A percentile compares a stretch with the other conserved stretches of the same genome.
Evolutionary conservation across 2,888 invertebrate genomes (phyloP).

Genomic region (Empis livida): DNA sequence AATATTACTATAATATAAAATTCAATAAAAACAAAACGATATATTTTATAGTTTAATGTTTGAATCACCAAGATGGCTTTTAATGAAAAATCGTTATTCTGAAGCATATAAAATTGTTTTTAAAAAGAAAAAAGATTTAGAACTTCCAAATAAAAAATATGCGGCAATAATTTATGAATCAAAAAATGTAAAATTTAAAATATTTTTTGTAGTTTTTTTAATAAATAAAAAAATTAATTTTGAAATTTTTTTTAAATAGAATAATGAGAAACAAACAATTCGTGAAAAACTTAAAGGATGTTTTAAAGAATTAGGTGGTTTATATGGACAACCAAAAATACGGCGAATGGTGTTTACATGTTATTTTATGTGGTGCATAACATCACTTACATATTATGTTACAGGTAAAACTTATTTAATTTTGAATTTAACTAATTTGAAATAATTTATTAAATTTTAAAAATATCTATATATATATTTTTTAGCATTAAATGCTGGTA

Average conservation of each 20-base stretch:
- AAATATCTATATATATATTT: slow-evolving; percentile 5
- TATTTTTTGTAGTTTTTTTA: neutral
- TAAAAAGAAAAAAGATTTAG: slow-evolving; percentile 22
- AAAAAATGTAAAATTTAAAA: slow-evolving; percentile 19
- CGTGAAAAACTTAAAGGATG: slow-evolving; percentile 24
- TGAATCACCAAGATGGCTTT: slow-evolving; percentile 42
- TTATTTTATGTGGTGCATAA: slow-evolving; percentile 35
- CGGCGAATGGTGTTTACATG: slow-evolving; percentile 32
- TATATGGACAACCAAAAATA: slow-evolving; percentile 26
- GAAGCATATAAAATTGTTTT: slow-evolving; percentile 36
- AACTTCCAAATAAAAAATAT: slow-evolving; percentile 18
- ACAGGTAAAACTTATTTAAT: slow-evolving; percentile 26
- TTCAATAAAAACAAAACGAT: too few species aligned
- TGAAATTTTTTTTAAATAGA: too few species aligned
- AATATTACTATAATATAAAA: too few species aligned
- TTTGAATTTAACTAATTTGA: too few species aligned
- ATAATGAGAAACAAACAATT: neutral
- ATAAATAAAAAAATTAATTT: neutral
- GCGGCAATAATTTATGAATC: slow-evolving; percentile 19
- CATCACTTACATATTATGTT: slow-evolving; percentile 33
- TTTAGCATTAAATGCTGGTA: slow-evolving; percentile 40
- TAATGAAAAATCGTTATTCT: slow-evolving; percentile 35
- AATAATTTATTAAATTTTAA: too few species aligned
- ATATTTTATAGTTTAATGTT: slow-evolving; percentile 30
- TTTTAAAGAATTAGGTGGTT: slow-evolving; percentile 26